A percentile compares a stretch with the other conserved stretches of the same genome.
Conservation (phyloP, 53 echinoderm and acorn worm genomes). For the Crossaster papposus region DNA sequence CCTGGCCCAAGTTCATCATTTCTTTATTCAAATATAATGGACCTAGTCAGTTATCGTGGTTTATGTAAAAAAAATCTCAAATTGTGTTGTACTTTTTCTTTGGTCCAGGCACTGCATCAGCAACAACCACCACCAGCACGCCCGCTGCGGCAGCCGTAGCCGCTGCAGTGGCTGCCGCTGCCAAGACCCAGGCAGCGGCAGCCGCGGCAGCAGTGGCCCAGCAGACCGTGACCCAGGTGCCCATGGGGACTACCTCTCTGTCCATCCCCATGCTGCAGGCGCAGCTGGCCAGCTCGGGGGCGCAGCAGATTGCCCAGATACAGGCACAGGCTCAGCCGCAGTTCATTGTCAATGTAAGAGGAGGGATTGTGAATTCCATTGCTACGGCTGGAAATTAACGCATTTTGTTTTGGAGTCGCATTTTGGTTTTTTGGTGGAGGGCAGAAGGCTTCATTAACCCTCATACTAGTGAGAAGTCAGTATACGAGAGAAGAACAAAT, state of each 20-base stretch:
- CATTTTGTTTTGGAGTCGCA: too few species aligned
- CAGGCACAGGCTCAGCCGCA: constrained; percentile 58
- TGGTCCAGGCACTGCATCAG: not conserved
- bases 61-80: not conserved
- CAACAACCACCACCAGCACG: not conserved
- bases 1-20: too few species aligned
- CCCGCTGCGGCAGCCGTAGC: not conserved
- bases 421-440: too few species aligned
- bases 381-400: too few species aligned
- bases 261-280: constrained; percentile 47
- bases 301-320: constrained; percentile 51
- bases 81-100: not conserved
- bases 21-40: too few species aligned
- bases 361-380: too few species aligned
- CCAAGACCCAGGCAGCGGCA: constrained; percentile 30
- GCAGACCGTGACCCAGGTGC: constrained; percentile 26
- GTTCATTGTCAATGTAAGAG: constrained; percentile 58
- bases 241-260: constrained; percentile 8
- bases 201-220: not conserved
- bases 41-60: too few species aligned
- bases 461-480: too few species aligned
- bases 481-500: too few species aligned
- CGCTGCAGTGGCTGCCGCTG: not conserved
- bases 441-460: too few species aligned
- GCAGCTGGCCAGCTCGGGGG: constrained; percentile 40